Evolutionary conservation across 2,888 invertebrate species (phyloP).

Genomic region (Rhorus exstirpatorius): DNA sequence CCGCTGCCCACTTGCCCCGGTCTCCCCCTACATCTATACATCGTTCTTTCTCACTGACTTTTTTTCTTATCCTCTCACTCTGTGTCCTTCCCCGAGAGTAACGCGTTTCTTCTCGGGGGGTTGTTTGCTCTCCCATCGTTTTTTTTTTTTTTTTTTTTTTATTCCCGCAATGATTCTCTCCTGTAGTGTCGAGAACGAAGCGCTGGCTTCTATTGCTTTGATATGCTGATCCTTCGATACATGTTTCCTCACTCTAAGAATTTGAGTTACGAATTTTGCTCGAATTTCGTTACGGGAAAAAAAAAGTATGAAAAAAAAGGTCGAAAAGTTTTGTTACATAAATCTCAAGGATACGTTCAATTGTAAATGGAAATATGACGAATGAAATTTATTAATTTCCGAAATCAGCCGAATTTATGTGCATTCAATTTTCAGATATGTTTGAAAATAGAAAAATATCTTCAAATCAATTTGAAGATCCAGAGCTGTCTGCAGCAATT

Average conservation of each 20-base stretch:
- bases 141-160: constrained; percentile 11
- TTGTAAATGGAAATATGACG: not conserved
- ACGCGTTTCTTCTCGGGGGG: constrained; percentile 11
- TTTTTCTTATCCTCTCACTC: constrained; percentile 14
- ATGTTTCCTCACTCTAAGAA: constrained; percentile 36
- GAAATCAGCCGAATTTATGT: too few species aligned
- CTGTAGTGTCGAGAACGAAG: constrained; percentile 32
- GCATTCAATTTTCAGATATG: too few species aligned
- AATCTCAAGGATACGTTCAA: too few species aligned
- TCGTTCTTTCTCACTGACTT: constrained; percentile 25
- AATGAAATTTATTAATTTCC: too few species aligned
- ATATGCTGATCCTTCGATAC: constrained; percentile 45
- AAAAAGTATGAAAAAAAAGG: constrained; percentile 1
- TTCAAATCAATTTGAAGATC: too few species aligned
- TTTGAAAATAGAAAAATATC: too few species aligned
- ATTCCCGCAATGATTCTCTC: not conserved
- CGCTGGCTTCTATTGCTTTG: constrained; percentile 12
- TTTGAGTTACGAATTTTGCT: not conserved
- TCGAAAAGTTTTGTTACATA: not conserved
- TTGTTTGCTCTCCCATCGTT: constrained; percentile 21
- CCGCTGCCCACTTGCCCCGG: too few species aligned
- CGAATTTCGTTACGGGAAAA: constrained; percentile 3
- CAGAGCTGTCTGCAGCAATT: too few species aligned
- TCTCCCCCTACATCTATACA: too few species aligned
- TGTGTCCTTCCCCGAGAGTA: constrained; percentile 28